Base-by-base conservation (phyloP, 1,140 invertebrate genomes). In the Melanaphis sacchari region DNA sequence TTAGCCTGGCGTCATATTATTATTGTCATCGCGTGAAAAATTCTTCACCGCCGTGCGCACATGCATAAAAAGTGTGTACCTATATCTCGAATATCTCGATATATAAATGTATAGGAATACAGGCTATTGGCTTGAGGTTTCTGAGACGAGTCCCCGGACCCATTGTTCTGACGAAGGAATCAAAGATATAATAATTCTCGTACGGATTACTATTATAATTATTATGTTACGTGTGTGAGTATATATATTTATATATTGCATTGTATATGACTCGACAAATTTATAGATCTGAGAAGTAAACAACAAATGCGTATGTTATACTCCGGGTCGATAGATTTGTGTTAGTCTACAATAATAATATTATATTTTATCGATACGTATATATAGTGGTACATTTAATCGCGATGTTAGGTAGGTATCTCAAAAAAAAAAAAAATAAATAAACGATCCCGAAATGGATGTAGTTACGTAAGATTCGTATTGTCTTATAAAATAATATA, bases 141-240 rank as follows among this genome's bases (percentile, higher is more conserved):
- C 18, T 22, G 15, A 76, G 59, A 88, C 41, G 84, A 87, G 31
- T 87, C 26, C 49, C 46, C 46, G 18, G 46, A 49, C 46, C 88
- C 54, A 90, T 90, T 90, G 88, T 90, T 59, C 59, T 52, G 52
- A 59, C 22, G n/a, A 31, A 90, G 43, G 40, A 90, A 90, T 90
- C 52, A n/a, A 90, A 54, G 88, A 89, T 36, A 76, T 76, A 76
- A 76, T 89, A 89, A 89, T 46, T 87, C 43, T 41, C 40, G 40
- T 41, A 11, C 59, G 15, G 59, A 76, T 76, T n/a, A 76, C 4
- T 59, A 59, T 31, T 31, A 59, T 59, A 31, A 59, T 66, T n/a
- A 66, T 76, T 76, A 59, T 31, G 31, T 59, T 59, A 59, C 15
- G 9, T 49, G 18, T 49, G 46, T 49, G 9, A 46, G 43, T 36